Evolutionary conservation across 2,113 vertebrate genomes (phyloP), one percentile per base, ranked within the genome.

Genomic region (Mastomys coucha): DNA sequence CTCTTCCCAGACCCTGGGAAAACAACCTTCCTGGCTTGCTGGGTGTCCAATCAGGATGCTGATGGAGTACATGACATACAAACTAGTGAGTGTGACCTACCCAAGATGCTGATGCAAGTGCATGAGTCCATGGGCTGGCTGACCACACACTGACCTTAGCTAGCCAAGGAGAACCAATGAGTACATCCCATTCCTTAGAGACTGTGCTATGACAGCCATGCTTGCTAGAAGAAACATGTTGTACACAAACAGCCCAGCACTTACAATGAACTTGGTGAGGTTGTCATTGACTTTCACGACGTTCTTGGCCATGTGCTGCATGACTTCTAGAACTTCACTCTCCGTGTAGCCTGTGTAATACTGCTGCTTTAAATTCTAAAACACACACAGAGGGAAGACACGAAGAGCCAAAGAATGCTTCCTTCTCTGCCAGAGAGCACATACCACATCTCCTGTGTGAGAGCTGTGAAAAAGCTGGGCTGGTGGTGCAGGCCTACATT

Each of bases 231-330:
- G n/a, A 17, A n/a, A n/a, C n/a, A n/a, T n/a, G n/a, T n/a, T 26
- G 42, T 19, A 8, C 39, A 70, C 28, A 51, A 36, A 11, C 2
- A 8, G 86, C 28, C 58, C 36, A 2, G 69, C 97, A 98, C 99
- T 99, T 98, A 99, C 99, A n/a, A 98, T 97, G 94, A 99, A 98
- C 96, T 99, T 99, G 0, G 98, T 99, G 53, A 98, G 97, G 9
- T 99, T 99, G 20, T 99, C 98, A 0, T 99, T 99, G 12, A 99
- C 98, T 96, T 93, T 98, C 78, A 99, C 98, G 0, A 99, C 98
- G 0, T 99, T 99, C 94, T 99, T 99, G 96, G 99, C 99, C 95
- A 99, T 99, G 69, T 99, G 99, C 96, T 99, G 98, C 99, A 99
- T 99, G 90, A 99, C 97, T 3, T 98, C 94, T 95, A 97, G 73